These are phyloP conservation scores for Pan paniscus DNA, from an alignment of 2,113 vertebrate genomes.

Conservation along the genomic window DNA sequence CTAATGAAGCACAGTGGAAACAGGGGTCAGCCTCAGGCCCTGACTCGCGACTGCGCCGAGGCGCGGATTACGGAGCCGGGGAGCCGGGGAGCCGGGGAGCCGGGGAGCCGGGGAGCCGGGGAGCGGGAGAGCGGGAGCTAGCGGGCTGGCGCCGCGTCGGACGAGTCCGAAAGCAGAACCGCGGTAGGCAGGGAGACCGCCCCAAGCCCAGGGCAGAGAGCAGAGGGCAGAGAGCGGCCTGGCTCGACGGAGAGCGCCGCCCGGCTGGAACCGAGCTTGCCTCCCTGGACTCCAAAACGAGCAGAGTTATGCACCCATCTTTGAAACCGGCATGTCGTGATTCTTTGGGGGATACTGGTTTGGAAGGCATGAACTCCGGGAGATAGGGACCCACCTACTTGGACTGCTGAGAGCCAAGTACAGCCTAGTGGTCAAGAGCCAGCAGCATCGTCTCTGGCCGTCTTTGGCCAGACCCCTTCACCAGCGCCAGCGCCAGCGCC, in stretches of 20 bases:
- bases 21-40: not conserved
- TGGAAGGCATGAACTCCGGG: not conserved
- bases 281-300: not conserved
- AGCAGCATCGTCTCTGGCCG: not conserved
- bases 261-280: slow-evolving; percentile 39
- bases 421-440: not conserved
- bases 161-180: slow-evolving; percentile 15
- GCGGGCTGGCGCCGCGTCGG: slow-evolving; percentile 40
- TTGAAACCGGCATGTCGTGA: not conserved
- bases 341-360: not conserved
- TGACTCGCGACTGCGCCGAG: not conserved
- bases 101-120: not conserved
- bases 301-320: not conserved
- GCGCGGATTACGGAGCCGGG: too few relatives aligned
- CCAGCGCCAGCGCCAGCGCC: not conserved
- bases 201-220: slow-evolving; percentile 58
- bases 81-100: not conserved
- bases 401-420: not conserved
- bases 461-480: slow-evolving; percentile 2
- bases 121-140: not conserved
- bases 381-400: not conserved
- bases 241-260: slow-evolving; percentile 48
- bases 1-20: not conserved
- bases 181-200: slow-evolving; percentile 54
- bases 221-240: slow-evolving; percentile 64